Base-by-base conservation (phyloP, 2,797 vertebrate species). In the Ceryle rudis region DNA sequence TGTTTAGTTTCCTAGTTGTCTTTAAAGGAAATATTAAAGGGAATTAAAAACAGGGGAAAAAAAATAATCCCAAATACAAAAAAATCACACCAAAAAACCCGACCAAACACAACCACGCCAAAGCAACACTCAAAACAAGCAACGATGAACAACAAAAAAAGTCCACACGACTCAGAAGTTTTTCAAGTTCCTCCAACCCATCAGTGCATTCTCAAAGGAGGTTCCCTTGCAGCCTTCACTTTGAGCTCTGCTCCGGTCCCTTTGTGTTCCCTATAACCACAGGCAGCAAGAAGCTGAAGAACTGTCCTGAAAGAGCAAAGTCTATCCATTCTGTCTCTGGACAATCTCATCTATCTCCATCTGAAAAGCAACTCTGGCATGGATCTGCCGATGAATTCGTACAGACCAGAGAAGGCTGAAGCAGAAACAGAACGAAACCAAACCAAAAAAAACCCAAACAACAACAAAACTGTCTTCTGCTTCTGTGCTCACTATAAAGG, bases 1-100 rank as follows among this genome's bases (percentile, higher is more conserved):
- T 89, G 79, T 87, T 95, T 91, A 54, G 57, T 58, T 94, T 92
- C 61, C 57, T 89, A 81, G 65, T 15, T 93, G 74, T 95, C 78
- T 80, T 89, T 81, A 69, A 51, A 79, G 96, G 72, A 96, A 96
- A 89, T 92, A 91, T 62, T 95, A 89, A 89, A 86, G 28, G 69
- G n/a, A 79, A 66, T 81, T 41, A 72, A 86, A 82, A 39, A 31
- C 54, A 25, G 31, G 55, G n/a, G 5, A 15, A 69, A 44, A 47
- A 14, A 9, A 54, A 37, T 11, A 39, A 31, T 11, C 7, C 42
- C 35, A 70, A 39, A 55, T n/a, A 39, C 14, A 16, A 26, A 62
- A 81, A 4, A 5, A 0, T 8, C 19, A 54, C 28, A 58, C 57
- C 21, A 58, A 58, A 33, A 58, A 58, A 35, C 33, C 57, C n/a